Percentiles rank a stretch among this genome's conserved stretches.
These are phyloP conservation scores for Gadopsis bispinosus DNA, from an alignment of 2,797 vertebrate species.

Conservation along the genomic window DNA sequence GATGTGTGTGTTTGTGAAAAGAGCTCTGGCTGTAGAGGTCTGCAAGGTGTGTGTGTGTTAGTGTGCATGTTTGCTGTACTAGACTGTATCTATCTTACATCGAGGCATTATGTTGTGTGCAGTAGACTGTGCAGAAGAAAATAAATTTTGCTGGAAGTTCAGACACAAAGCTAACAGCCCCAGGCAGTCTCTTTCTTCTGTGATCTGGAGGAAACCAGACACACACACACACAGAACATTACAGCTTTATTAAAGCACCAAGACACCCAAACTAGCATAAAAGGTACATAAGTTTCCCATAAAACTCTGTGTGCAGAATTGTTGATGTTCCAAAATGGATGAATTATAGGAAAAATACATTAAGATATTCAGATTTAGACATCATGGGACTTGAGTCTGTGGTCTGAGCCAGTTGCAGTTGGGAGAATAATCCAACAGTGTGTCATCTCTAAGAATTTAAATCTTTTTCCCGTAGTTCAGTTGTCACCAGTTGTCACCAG, in stretches of 20 bases:
- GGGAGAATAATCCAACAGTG: background rate
- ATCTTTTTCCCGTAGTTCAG: background rate
- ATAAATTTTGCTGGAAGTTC: constrained; percentile 43
- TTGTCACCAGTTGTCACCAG: background rate
- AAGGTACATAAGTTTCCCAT: background rate
- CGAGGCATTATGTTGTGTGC: constrained; percentile 21
- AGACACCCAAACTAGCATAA: background rate
- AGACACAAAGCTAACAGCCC: constrained; percentile 49
- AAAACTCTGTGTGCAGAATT: background rate
- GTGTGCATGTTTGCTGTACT: background rate
- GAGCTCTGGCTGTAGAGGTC: background rate
- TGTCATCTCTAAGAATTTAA: background rate
- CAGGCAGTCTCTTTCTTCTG: constrained; percentile 47
- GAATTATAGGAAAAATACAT: background rate
- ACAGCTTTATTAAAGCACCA: constrained; percentile 22
- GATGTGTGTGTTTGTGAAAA: background rate
- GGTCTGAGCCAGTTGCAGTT: background rate
- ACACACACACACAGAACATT: constrained; percentile 9
- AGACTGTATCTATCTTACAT: constrained; percentile 5
- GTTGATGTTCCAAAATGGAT: constrained; percentile 10
- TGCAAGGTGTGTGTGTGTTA: constrained; percentile 1
- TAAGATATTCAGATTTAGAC: background rate
- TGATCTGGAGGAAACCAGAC: constrained; percentile 44
- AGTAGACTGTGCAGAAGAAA: constrained; percentile 39
- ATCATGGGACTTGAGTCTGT: background rate